Conservation (phyloP, 2,888 invertebrate species). For the Lamellibrachia satsuma region DNA sequence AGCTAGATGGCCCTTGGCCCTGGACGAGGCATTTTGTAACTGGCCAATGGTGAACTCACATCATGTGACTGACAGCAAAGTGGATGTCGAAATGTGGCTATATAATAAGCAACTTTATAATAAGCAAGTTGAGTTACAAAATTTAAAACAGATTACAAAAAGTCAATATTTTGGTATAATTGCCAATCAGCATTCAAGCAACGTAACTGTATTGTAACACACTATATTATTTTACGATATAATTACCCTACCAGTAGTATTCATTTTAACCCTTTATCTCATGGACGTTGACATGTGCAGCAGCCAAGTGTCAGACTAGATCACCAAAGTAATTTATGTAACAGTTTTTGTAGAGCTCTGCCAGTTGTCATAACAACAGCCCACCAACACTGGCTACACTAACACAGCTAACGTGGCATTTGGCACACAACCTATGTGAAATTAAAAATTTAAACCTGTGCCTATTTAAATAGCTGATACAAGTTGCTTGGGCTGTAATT, state of each 20-base stretch:
- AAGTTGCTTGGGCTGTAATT: neutral
- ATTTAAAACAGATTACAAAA: no score
- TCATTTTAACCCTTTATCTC: neutral
- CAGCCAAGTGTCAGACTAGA: neutral
- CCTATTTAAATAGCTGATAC: neutral
- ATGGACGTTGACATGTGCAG: neutral
- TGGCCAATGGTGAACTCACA: neutral
- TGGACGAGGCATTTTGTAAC: neutral
- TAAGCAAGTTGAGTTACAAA: no score
- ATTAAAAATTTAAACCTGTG: neutral
- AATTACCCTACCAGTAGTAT: neutral
- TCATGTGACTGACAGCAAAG: no score
- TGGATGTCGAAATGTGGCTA: no score
- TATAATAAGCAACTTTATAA: no score
- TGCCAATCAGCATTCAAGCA: no score
- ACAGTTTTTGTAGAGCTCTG: slow-evolving; percentile 13
- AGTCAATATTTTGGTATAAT: no score
- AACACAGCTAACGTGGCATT: neutral
- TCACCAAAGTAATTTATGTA: neutral
- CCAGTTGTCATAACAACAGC: neutral
- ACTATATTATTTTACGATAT: no score
- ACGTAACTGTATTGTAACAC: no score
- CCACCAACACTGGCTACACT: neutral
- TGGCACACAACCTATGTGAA: neutral
- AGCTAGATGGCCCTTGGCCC: neutral